These are phyloP conservation scores for Phortica magna DNA, from an alignment of 2,888 invertebrate genomes.

Conservation along the genomic window DNA sequence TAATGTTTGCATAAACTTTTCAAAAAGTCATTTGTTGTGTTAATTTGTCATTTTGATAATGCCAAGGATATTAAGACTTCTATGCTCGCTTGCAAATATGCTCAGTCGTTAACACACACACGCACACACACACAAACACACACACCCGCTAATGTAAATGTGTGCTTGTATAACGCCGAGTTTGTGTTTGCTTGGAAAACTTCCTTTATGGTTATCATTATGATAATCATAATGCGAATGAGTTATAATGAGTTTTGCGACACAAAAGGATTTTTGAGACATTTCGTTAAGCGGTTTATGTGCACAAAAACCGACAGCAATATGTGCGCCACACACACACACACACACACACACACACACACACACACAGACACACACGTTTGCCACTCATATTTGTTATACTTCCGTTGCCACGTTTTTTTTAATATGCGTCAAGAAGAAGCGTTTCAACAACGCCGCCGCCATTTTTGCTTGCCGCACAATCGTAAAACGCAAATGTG, in stretches of 20 bases:
- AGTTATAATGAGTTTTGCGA: slow-evolving; percentile 61
- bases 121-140: no score
- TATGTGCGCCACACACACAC: not conserved
- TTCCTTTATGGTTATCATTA: slow-evolving; percentile 24
- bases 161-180: not conserved
- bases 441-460: no score
- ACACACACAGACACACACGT: no score
- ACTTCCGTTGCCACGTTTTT: no score
- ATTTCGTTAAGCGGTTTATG: slow-evolving; percentile 69
- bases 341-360: not conserved
- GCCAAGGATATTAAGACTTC: not conserved
- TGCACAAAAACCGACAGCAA: slow-evolving; percentile 32
- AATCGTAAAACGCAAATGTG: slow-evolving; percentile 3
- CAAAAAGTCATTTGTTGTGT: slow-evolving; percentile 3
- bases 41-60: slow-evolving; percentile 13
- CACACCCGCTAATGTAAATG: not conserved
- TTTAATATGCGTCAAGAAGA: no score
- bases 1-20: no score
- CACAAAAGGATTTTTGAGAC: slow-evolving; percentile 65
- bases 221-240: slow-evolving; percentile 47
- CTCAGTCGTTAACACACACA: not conserved
- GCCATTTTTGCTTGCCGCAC: no score
- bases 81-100: not conserved
- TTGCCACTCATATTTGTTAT: no score
- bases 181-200: not conserved